A percentile compares a stretch with the other conserved stretches of the same genome.
These are phyloP conservation scores for Panthera tigris DNA, from an alignment of 2,113 vertebrate species.

Conservation along the genomic window DNA sequence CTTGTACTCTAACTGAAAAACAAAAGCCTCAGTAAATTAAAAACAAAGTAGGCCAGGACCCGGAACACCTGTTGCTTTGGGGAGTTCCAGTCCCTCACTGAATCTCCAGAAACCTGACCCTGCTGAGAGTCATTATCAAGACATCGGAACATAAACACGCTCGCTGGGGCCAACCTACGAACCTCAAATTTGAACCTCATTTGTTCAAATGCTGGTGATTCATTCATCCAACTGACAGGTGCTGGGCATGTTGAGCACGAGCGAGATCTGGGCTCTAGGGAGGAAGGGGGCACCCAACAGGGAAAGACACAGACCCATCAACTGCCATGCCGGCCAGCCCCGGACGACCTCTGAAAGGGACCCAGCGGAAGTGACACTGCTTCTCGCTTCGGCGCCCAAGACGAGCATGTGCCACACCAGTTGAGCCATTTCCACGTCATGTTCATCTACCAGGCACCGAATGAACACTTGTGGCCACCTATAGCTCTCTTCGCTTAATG, in stretches of 20 bases:
- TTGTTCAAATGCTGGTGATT: not conserved
- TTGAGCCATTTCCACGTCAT: not conserved
- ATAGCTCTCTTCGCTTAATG: not conserved
- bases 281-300: not conserved
- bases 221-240: not conserved
- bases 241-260: not conserved
- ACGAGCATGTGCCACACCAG: not conserved
- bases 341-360: not conserved
- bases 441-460: not conserved
- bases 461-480: not conserved
- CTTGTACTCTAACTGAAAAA: not conserved
- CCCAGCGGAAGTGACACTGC: accelerated
- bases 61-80: not conserved
- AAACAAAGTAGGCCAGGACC: not conserved
- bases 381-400: not conserved
- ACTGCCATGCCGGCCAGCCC: accelerated
- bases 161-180: not conserved
- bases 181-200: not conserved
- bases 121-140: not conserved
- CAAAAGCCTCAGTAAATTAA: not conserved
- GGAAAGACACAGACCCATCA: not conserved
- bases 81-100: not conserved
- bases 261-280: not conserved
- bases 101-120: not conserved
- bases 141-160: accelerated